Conservation (phyloP, 2,113 vertebrate genomes). For the Myxocyprinus asiaticus region DNA sequence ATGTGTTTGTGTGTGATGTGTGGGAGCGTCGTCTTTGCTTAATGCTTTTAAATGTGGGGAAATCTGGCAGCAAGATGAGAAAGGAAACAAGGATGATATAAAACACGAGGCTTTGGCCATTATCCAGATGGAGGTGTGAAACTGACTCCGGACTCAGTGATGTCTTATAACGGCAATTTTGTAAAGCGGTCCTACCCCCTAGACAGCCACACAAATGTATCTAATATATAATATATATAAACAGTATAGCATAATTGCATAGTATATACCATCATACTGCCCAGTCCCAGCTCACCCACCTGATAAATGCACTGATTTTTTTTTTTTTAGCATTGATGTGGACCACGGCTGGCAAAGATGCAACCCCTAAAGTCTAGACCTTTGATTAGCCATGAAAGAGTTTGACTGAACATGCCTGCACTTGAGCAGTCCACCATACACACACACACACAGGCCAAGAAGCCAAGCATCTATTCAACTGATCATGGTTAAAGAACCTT, state of each 20-base stretch:
- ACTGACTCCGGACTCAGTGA: not conserved
- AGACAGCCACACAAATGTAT: too few relatives aligned
- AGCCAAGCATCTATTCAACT: constrained; percentile 15
- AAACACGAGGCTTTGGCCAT: constrained; percentile 7
- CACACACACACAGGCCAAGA: constrained; percentile 12
- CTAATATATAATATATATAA: too few relatives aligned
- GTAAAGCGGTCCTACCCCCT: too few relatives aligned
- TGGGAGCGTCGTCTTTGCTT: constrained; percentile 19
- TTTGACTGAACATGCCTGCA: constrained; percentile 38
- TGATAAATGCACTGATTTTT: too few relatives aligned
- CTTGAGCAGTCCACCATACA: constrained; percentile 21
- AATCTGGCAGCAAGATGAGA: not conserved
- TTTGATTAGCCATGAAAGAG: constrained; percentile 39
- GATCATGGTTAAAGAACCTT: not conserved
- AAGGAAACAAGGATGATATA: not conserved
- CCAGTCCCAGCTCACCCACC: too few relatives aligned
- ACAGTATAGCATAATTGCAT: too few relatives aligned
- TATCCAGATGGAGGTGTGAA: not conserved
- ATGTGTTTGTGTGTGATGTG: constrained; percentile 1
- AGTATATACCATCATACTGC: too few relatives aligned
- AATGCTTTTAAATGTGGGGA: constrained; percentile 20
- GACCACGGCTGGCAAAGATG: too few relatives aligned
- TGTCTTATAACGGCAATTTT: not conserved
- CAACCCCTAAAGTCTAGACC: constrained; percentile 8
- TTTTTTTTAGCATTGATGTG: too few relatives aligned